A percentile compares a stretch with the other conserved stretches of the same genome.
Evolutionary conservation across 2,797 vertebrate genomes (phyloP).

Genomic region (Gila robusta): DNA sequence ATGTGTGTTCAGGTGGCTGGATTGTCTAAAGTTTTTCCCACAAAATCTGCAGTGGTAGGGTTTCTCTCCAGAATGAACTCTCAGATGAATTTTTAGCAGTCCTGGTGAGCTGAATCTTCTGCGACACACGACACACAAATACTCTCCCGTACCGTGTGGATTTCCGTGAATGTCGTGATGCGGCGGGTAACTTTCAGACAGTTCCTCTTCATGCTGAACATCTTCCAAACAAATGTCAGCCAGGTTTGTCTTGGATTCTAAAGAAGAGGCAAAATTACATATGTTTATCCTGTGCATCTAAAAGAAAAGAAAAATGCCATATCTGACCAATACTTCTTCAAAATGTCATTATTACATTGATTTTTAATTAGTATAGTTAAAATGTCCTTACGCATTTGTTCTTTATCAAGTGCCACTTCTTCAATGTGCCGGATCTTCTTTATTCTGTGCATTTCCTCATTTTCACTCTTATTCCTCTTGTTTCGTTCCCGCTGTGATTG

Average conservation of each 20-base stretch:
- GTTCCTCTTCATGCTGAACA: constrained; percentile 44
- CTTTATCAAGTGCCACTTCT: constrained; percentile 46
- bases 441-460: constrained; percentile 35
- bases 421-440: constrained; percentile 38
- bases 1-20: constrained; percentile 61
- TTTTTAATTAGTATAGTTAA: background rate
- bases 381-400: constrained; percentile 47
- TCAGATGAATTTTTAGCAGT: constrained; percentile 59
- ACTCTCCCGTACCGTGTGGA: constrained; percentile 13
- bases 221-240: constrained; percentile 36
- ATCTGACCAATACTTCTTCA: background rate
- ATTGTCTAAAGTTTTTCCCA: constrained; percentile 61
- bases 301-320: background rate
- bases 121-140: constrained; percentile 50
- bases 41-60: constrained; percentile 61
- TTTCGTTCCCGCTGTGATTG: constrained; percentile 50
- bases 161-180: constrained; percentile 10
- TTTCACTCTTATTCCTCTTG: constrained; percentile 45
- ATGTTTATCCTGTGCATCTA: background rate
- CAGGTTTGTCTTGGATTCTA: constrained; percentile 41
- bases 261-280: constrained; percentile 30
- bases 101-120: constrained; percentile 54
- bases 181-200: constrained; percentile 28
- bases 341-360: background rate
- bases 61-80: constrained; percentile 62